Evolutionary conservation across 2,113 vertebrate genomes (phyloP).

Genomic region (Myrmecobius fasciatus): DNA sequence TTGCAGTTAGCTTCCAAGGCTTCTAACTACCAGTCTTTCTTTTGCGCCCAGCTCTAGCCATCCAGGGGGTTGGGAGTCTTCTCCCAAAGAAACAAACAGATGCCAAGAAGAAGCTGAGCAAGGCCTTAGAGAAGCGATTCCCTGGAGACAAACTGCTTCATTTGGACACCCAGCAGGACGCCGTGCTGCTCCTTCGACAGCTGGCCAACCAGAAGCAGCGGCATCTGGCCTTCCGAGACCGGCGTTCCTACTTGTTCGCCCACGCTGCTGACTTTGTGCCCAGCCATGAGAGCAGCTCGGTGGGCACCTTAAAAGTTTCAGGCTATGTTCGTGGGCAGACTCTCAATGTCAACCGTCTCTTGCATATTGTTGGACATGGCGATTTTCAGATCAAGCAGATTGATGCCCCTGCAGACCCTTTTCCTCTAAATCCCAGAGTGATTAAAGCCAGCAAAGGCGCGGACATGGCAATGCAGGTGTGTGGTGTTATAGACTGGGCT

Average conservation of each 20-base stretch:
- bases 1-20: neutral
- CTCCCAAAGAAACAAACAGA: slow-evolving; percentile 92
- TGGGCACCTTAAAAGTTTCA: slow-evolving; percentile 92
- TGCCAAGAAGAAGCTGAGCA: slow-evolving; percentile 87
- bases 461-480: slow-evolving; percentile 87
- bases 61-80: slow-evolving; percentile 88
- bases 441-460: slow-evolving; percentile 82
- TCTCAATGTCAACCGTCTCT: slow-evolving; percentile 90
- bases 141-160: slow-evolving; percentile 90
- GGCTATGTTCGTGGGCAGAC: slow-evolving; percentile 92
- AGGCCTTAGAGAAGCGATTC: slow-evolving; percentile 90
- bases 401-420: slow-evolving; percentile 91
- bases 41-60: slow-evolving; percentile 87
- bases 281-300: slow-evolving; percentile 75
- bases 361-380: slow-evolving; percentile 94
- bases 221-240: slow-evolving; percentile 91
- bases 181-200: slow-evolving; percentile 89
- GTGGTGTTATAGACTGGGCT: neutral
- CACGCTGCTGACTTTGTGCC: slow-evolving; percentile 87
- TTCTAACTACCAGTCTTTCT: neutral
- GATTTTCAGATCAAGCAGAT: slow-evolving; percentile 97
- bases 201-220: slow-evolving; percentile 91
- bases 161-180: slow-evolving; percentile 91
- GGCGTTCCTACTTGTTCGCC: slow-evolving; percentile 90
- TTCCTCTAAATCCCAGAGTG: slow-evolving; percentile 84